These are phyloP conservation scores for Bujurquina vittata DNA, from an alignment of 2,113 vertebrate species.

Conservation along the genomic window DNA sequence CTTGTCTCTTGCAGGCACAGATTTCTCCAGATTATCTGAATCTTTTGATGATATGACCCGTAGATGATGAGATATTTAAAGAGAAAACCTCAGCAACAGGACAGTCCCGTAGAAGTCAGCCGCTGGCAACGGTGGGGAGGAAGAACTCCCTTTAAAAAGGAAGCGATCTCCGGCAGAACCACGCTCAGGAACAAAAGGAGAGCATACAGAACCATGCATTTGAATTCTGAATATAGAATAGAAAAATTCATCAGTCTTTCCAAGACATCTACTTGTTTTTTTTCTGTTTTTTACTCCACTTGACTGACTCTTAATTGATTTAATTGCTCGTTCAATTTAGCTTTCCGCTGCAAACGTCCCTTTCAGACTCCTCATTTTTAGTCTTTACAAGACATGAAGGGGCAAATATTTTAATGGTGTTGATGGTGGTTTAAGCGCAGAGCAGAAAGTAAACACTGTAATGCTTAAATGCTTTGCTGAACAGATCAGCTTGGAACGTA, in stretches of 20 bases:
- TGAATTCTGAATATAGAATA: background rate
- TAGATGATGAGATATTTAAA: background rate
- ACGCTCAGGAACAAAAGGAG: background rate
- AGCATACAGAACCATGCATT: background rate
- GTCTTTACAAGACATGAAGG: conserved; percentile 13
- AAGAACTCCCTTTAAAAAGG: background rate
- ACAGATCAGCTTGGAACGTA: conserved; percentile 10
- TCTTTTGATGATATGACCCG: no score
- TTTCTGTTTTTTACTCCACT: background rate
- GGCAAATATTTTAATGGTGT: conserved; percentile 50
- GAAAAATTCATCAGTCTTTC: background rate
- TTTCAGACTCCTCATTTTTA: conserved; percentile 28
- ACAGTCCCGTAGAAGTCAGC: background rate
- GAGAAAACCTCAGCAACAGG: background rate
- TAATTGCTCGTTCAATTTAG: conserved; percentile 62
- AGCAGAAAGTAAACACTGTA: conserved; percentile 51
- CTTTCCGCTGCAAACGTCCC: conserved; percentile 28
- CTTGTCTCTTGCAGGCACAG: no score
- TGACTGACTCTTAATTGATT: conserved; percentile 40
- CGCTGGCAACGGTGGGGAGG: background rate
- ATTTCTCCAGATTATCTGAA: no score
- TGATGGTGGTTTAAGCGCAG: conserved; percentile 26
- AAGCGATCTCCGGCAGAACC: background rate
- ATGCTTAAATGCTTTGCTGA: conserved; percentile 49
- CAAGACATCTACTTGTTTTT: background rate